Base-by-base conservation (phyloP, 2,888 invertebrate genomes). In the Bombylius major region DNA sequence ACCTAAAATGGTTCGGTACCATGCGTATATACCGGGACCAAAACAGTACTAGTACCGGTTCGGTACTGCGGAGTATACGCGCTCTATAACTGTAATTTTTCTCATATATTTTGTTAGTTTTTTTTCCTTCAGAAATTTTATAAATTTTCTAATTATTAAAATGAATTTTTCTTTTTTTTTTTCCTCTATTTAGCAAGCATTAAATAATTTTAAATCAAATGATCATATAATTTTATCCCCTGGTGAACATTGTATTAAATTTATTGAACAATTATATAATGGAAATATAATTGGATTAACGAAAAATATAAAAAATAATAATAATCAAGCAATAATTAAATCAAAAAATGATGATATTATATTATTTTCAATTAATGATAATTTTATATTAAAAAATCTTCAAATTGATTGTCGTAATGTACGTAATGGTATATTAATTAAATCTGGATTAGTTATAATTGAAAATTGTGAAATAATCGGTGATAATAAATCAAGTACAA, bases 161-260 rank as follows among this genome's bases (percentile, higher is more conserved):
- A 45, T 14, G 44, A 7, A 48, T 47, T 39, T 59, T 50, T 44
- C 34, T 42, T 48, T 23, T 23, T 8, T 34, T 34, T 31, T 13
- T 54, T 14, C 42, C 11, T 64, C 56, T 59, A 68, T 78, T 12
- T 64, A 68, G 67, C 67, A 69, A 42, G 70, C 69, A 32, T 56
- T 73, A 4, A 65, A 64, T 50, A 62, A 64, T 47, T 67, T 76
- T 5, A 73, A 72, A 52, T 56, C 68, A 5, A 73, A 73, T 23
- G 80, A 81, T 61, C 69, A 73, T 31, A 72, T 81, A 56, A 65
- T 79, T 48, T 61, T 82, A 32, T 77, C 77, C 34, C 73, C 76
- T 42, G 77, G 78, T 4, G 67, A 66, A 12, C 78, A 82, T 65
- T 65, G 65, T 3, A 75, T 82, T 9, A 72, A 73, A 61, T 74